Evolutionary conservation across 2,113 vertebrate species (phyloP).

Genomic region (Ondatra zibethicus): DNA sequence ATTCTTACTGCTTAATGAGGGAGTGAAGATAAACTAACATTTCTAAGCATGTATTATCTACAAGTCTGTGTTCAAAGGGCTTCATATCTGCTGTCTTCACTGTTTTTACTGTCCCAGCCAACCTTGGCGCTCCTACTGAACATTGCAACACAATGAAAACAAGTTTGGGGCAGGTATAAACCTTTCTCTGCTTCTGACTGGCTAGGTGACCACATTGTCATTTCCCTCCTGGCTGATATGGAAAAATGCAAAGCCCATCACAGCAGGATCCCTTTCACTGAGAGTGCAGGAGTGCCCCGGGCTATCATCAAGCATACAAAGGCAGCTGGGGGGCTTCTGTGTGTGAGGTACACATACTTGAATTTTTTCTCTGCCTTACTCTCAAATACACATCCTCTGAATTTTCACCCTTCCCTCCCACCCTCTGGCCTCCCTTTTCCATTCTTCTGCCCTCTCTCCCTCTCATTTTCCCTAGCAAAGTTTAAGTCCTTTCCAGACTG

Average conservation of each 20-base stretch:
- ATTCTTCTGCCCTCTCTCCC: background rate
- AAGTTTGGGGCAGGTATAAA: background rate
- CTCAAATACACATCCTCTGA: background rate
- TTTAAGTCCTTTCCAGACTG: background rate
- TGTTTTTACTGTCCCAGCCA: conserved; percentile 27
- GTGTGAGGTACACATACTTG: background rate
- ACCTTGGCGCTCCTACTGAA: background rate
- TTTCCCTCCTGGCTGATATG: background rate
- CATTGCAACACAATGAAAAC: background rate
- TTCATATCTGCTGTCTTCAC: background rate
- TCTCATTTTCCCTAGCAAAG: background rate
- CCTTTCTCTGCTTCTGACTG: background rate
- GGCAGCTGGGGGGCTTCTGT: no score
- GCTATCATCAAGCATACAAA: background rate
- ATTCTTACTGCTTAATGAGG: conserved; percentile 44
- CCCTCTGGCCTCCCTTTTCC: background rate
- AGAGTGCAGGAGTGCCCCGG: background rate
- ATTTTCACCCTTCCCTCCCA: background rate
- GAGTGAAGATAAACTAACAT: background rate
- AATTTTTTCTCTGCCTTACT: background rate
- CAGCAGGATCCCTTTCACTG: background rate
- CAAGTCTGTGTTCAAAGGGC: background rate
- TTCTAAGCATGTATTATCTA: background rate
- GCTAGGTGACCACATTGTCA: background rate
- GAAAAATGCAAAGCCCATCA: background rate